phyloP scores from a whole-genome alignment of 2,797 vertebrate genomes.

The Diplodus sargus region DNA sequence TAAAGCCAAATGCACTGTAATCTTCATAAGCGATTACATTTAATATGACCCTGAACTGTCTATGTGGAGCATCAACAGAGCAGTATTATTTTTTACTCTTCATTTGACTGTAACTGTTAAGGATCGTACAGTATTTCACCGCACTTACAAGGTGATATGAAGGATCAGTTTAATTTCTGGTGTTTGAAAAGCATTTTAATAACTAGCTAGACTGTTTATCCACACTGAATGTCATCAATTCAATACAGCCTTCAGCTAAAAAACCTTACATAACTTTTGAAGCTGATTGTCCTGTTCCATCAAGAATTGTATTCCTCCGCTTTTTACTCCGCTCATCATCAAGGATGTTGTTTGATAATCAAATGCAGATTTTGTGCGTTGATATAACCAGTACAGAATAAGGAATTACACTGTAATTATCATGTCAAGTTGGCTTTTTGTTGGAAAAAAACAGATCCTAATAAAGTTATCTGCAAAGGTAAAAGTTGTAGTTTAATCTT shows the following conservation, averaged over 20 bases:
- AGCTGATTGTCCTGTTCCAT: slow-evolving; percentile 6
- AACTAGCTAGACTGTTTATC: not conserved
- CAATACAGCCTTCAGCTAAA: not conserved
- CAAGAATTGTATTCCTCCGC: slow-evolving; percentile 3
- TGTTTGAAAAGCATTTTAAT: slow-evolving; percentile 8
- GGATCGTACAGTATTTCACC: slow-evolving; percentile 65
- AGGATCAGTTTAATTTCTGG: slow-evolving; percentile 42
- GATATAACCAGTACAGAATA: slow-evolving; percentile 12
- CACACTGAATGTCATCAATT: slow-evolving; percentile 5
- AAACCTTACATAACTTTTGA: not conserved
- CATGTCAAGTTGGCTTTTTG: slow-evolving; percentile 26
- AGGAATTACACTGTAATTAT: slow-evolving; percentile 33
- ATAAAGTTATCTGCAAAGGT: slow-evolving; percentile 32
- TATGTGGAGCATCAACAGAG: slow-evolving; percentile 40
- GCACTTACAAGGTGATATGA: slow-evolving; percentile 49
- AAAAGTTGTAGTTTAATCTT: slow-evolving; percentile 38
- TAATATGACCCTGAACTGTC: slow-evolving; percentile 30
- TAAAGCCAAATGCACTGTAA: slow-evolving; percentile 52
- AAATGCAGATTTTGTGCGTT: slow-evolving; percentile 11
- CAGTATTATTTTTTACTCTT: slow-evolving; percentile 66
- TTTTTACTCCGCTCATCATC: slow-evolving; percentile 29
- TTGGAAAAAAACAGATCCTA: slow-evolving; percentile 45
- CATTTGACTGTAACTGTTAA: slow-evolving; percentile 54
- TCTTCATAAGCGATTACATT: slow-evolving; percentile 22
- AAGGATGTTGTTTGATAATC: slow-evolving; percentile 32